Evolutionary conservation across 1,140 invertebrate genomes (phyloP).

Genomic region (Papilio helenus): DNA sequence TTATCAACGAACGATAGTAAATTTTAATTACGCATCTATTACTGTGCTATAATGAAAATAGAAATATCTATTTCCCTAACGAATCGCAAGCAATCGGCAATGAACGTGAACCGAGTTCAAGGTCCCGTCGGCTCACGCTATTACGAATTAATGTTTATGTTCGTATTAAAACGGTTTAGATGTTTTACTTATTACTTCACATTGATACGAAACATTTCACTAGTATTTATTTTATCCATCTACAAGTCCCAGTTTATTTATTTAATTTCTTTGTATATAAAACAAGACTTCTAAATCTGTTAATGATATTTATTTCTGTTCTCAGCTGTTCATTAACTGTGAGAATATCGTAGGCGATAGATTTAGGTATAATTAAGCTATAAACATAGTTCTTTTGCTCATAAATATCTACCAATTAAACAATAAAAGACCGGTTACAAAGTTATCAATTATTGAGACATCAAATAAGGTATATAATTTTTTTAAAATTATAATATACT

Average conservation of each 20-base stretch:
- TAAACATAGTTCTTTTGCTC: neutral
- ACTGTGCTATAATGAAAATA: slow-evolving; percentile 10
- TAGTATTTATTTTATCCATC: slow-evolving; percentile 6
- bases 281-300: slow-evolving; percentile 8
- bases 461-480: neutral
- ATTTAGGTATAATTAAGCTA: neutral
- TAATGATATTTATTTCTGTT: neutral
- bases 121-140: slow-evolving; percentile 42
- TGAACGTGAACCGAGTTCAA: slow-evolving; percentile 45
- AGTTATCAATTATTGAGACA: neutral
- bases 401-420: slow-evolving; percentile 18
- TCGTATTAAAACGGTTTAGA: slow-evolving; percentile 14
- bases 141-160: neutral
- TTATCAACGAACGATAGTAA: neutral
- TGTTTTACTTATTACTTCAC: slow-evolving; percentile 38
- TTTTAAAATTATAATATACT: neutral
- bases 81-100: slow-evolving; percentile 19
- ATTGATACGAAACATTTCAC: slow-evolving; percentile 17
- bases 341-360: neutral
- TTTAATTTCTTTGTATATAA: slow-evolving; percentile 8
- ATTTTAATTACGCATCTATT: slow-evolving; percentile 4
- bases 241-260: neutral
- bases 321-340: neutral
- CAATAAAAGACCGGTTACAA: neutral
- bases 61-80: slow-evolving; percentile 20